Evolutionary conservation across 2,113 vertebrate species (phyloP).

Genomic region (Australoheros scitulus): DNA sequence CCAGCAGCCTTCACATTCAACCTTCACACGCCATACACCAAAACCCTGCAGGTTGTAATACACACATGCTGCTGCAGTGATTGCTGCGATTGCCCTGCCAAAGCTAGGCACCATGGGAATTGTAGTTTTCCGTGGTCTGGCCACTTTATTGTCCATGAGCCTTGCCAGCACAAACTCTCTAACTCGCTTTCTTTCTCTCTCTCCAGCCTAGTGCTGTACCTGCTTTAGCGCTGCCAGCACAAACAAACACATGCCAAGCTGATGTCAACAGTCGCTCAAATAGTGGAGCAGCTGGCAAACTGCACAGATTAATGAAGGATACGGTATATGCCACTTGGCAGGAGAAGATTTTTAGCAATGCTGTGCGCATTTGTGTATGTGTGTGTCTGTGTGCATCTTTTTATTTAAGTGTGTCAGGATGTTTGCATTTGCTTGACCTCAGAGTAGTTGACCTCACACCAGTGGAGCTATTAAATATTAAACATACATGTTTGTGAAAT

Average conservation of each 20-base stretch:
- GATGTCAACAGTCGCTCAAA: slow-evolving; percentile 66
- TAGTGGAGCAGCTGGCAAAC: slow-evolving; percentile 42
- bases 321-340: slow-evolving; percentile 39
- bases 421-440: background rate
- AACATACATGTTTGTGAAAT: background rate
- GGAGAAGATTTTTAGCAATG: slow-evolving; percentile 7
- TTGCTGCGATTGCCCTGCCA: slow-evolving; percentile 47
- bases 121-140: slow-evolving; percentile 71
- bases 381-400: slow-evolving; percentile 7
- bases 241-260: slow-evolving; percentile 61
- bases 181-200: background rate
- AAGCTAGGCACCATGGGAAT: slow-evolving; percentile 71
- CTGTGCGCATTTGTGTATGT: background rate
- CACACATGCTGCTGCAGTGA: slow-evolving; percentile 16
- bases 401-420: background rate
- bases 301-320: slow-evolving; percentile 45
- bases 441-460: background rate
- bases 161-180: slow-evolving; percentile 43
- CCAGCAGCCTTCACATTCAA: slow-evolving; percentile 43
- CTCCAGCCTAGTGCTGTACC: slow-evolving; percentile 57
- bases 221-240: slow-evolving; percentile 56
- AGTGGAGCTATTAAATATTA: background rate
- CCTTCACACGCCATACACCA: slow-evolving; percentile 40
- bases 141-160: slow-evolving; percentile 45
- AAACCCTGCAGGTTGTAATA: slow-evolving; percentile 22